Base-by-base conservation (phyloP, 2,113 vertebrate species). In the Megaceryle torquata region DNA sequence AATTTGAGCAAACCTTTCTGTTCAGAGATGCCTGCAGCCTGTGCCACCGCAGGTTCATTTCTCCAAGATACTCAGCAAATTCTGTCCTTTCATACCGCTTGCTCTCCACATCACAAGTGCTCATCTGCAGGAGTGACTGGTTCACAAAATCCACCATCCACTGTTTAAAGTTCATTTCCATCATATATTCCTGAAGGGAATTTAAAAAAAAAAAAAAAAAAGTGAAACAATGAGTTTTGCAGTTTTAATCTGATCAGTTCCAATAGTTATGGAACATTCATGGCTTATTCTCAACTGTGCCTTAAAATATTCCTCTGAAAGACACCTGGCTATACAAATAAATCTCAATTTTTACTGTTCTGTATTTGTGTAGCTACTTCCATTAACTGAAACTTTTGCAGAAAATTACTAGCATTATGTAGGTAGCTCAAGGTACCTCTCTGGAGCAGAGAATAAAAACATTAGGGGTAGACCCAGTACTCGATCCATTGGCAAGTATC, bases 31-130 rank as follows among this genome's bases (percentile, higher is more conserved):
- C 98, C 18, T 98, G 97, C 24, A 99, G 86, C 12, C 75, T 86
- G 79, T 98, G 97, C 99, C 99, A 99, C 37, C 75, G 97, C 48
- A 97, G 91, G 96, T 98, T 98, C 95, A 99, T 94, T 25, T 96
- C 91, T 3, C 99, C 99, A 54, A 98, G 98, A 67, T 97, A 97
- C 93, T 99, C 99, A 0, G 99, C 98, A 84, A 99, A 99, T 57
- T 96, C 97, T 2, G 97, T 99, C 91, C 96, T 97, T 26, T 99
- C 97, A 4, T 98, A 98, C 48, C 98, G 97, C 88, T 98, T 97
- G 96, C 96, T 97, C 88, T 98, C 98, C 29, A 97, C 97, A 2
- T 98, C 98, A 21, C 97, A 94, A 50, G 98, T 98, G 91, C 98
- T 98, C 24, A 97, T 91, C 91, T 98, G 98, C 67, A 98, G 93